Conservation (phyloP, 2,113 vertebrate species). For the Chlamydotis undulata region DNA sequence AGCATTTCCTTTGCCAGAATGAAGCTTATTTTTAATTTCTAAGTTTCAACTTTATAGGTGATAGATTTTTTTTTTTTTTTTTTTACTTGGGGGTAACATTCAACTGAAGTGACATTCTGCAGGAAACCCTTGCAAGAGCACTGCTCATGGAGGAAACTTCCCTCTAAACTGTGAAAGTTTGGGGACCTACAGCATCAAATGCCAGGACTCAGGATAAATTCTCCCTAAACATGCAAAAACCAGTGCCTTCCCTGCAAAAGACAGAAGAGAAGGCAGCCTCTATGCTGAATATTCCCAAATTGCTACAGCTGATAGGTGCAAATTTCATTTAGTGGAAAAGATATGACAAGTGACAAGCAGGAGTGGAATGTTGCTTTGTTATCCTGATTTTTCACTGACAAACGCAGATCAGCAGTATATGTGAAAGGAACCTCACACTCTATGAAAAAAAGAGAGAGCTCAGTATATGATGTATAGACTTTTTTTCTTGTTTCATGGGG, state of each 20-base stretch:
- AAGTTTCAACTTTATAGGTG: neutral
- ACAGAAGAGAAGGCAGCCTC: neutral
- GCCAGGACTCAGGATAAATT: neutral
- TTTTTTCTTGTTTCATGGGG: constrained; percentile 13
- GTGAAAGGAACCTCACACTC: neutral
- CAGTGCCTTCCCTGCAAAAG: neutral
- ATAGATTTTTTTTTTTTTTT: neutral
- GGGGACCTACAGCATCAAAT: neutral
- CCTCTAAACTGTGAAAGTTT: neutral
- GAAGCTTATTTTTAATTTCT: neutral
- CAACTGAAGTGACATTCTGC: neutral
- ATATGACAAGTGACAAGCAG: neutral
- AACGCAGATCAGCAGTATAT: neutral
- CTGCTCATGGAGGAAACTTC: neutral
- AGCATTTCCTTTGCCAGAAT: neutral
- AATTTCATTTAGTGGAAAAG: neutral
- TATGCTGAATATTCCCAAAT: neutral
- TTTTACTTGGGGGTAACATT: too few relatives aligned
- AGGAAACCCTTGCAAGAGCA: neutral
- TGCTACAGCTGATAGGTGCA: neutral
- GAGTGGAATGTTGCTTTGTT: constrained; percentile 22
- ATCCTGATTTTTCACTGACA: constrained; percentile 44
- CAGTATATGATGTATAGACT: constrained; percentile 8
- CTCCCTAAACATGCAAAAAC: neutral
- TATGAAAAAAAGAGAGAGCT: neutral